Percentiles rank a stretch among this genome's conserved stretches.
phyloP scores from a whole-genome alignment of 35 echinoderm and acorn worm genomes.

The Diadema setosum region DNA sequence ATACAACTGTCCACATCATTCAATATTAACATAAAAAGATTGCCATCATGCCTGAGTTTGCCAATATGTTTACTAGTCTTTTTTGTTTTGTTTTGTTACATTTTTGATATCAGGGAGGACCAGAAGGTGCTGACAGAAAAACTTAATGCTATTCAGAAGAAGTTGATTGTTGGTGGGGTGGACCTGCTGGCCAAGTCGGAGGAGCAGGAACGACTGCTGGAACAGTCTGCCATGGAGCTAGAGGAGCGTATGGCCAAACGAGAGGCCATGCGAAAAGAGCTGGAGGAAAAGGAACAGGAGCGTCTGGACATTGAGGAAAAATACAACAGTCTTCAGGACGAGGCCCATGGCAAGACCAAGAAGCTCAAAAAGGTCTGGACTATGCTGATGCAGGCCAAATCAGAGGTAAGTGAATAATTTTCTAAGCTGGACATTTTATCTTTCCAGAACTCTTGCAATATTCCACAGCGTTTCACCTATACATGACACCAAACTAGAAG shows the following conservation, averaged over 20 bases:
- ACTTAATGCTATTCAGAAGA: conserved; percentile 92
- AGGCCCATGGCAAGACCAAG: conserved; percentile 95
- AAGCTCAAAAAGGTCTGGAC: conserved; percentile 98
- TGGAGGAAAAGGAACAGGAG: conserved; percentile 92
- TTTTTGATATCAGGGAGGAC: conserved; percentile 93
- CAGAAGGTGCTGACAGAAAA: conserved; percentile 88
- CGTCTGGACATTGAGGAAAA: conserved; percentile 95
- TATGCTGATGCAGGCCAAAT: conserved; percentile 97
- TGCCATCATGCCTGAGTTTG: too few species aligned
- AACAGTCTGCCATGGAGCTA: conserved; percentile 85
- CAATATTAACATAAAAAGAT: too few species aligned
- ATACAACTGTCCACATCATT: too few species aligned
- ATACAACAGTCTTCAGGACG: conserved; percentile 89
- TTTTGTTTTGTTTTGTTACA: too few species aligned
- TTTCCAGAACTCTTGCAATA: too few species aligned
- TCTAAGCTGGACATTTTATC: too few species aligned
- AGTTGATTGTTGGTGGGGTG: conserved; percentile 86
- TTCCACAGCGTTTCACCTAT: too few species aligned
- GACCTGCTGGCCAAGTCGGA: conserved; percentile 89
- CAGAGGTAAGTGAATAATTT: conserved; percentile 97
- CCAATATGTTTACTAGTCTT: too few species aligned
- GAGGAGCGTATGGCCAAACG: conserved; percentile 69
- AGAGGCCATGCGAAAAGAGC: conserved; percentile 72
- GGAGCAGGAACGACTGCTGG: conserved; percentile 76
- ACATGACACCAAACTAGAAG: too few species aligned